Evolutionary conservation across 2,797 vertebrate species (phyloP), one percentile per base, ranked within the genome.

Genomic region (Orestias chungarensis): DNA sequence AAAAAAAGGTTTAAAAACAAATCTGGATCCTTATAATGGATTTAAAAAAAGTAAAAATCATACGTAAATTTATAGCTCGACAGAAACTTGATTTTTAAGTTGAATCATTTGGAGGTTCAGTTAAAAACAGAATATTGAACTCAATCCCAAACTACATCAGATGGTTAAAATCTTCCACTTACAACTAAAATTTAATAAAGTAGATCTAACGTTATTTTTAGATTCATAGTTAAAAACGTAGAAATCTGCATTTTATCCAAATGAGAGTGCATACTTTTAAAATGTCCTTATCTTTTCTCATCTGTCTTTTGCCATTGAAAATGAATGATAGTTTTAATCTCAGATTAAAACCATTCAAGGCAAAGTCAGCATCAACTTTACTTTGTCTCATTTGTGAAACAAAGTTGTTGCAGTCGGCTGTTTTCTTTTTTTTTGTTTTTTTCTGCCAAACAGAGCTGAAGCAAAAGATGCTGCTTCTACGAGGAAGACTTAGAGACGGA

Each of bases 101-200:
- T n/a, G n/a, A n/a, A n/a, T n/a, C n/a, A n/a, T n/a, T n/a, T n/a
- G n/a, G n/a, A n/a, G n/a, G n/a, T n/a, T n/a, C n/a, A n/a, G 18
- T 20, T 49, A 23, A 23, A 40, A n/a, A 40, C 57, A 38, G 23
- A 35, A 61, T 38, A 20, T 61, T n/a, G 14, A 38, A 38, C 47
- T 62, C 47, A 70, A 71, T 83, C 29, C 38, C 61, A 68, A 84
- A 52, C 75, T 81, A 78, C 76, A 73, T 80, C 55, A 74, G 73
- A 52, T 20, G 4, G 17, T 55, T 20, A 57, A 33, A 55, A 10
- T 20, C 9, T 33, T 3, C 8, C 9, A 57, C 0, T 11, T 20
- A 33, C 4, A 20, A 3, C 31, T 57, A 17, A 59, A 59, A 35
- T 7, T 23, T 25, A 49, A 11, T n/a, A 4, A 3, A 46, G 44